Percentiles rank a stretch among this genome's conserved stretches.
phyloP scores from a whole-genome alignment of 2,113 vertebrate species.

The Podocnemis expansa region DNA sequence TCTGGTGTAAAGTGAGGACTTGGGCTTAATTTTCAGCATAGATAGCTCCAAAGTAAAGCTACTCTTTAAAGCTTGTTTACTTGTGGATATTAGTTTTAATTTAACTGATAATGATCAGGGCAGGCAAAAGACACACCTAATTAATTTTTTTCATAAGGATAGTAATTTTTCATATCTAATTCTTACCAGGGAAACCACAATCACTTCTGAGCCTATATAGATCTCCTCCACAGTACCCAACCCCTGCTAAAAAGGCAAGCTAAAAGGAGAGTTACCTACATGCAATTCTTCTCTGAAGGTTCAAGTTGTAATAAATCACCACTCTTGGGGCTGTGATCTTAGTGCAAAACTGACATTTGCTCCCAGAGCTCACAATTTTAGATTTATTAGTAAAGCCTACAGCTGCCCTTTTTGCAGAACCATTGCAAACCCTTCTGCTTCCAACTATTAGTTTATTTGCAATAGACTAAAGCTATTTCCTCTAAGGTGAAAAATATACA shows the following conservation, averaged over 20 bases:
- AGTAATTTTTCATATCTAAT: not conserved
- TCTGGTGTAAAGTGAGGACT: not conserved
- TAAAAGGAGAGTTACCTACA: accelerated
- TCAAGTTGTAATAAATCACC: not conserved
- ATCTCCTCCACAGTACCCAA: accelerated
- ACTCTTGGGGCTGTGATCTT: not conserved
- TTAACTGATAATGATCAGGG: not conserved
- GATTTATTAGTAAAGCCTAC: not conserved
- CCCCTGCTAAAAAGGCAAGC: not conserved
- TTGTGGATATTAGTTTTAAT: not conserved
- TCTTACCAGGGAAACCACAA: not conserved
- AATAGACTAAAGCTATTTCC: not conserved
- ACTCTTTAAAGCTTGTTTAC: not conserved
- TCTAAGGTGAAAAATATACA: not conserved
- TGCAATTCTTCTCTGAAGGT: accelerated
- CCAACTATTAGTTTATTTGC: not conserved
- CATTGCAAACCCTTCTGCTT: not conserved
- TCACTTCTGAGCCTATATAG: accelerated
- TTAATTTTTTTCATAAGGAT: not conserved
- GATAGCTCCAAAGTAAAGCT: not conserved
- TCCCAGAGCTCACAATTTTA: not conserved
- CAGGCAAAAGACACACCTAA: not conserved
- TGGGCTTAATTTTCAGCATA: not conserved
- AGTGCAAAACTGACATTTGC: not conserved
- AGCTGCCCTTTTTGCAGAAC: not conserved